A percentile compares a stretch with the other conserved stretches of the same genome.
These are phyloP conservation scores for Puntigrus tetrazona DNA, from an alignment of 2,113 vertebrate genomes.

Conservation along the genomic window DNA sequence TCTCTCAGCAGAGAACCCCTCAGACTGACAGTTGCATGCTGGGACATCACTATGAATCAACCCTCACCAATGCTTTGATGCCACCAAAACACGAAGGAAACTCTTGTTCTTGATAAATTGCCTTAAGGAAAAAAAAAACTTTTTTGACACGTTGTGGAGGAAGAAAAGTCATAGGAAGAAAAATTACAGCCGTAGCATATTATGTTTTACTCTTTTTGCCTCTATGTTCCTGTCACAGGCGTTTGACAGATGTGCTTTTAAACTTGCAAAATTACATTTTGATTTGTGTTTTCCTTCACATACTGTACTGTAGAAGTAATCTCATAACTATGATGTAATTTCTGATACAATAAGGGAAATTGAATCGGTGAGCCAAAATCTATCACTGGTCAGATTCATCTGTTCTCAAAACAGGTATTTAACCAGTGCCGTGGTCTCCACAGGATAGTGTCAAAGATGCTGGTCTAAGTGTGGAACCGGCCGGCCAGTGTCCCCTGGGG, in stretches of 20 bases:
- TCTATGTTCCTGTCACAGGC: not conserved
- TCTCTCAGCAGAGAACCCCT: slow-evolving; percentile 53
- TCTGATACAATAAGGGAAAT: not conserved
- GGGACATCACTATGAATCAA: slow-evolving; percentile 52
- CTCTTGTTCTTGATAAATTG: slow-evolving; percentile 61
- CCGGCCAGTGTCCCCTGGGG: slow-evolving; percentile 54
- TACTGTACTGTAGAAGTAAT: slow-evolving; percentile 12
- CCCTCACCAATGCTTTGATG: slow-evolving; percentile 41
- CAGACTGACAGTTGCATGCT: slow-evolving; percentile 60
- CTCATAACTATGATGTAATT: not conserved
- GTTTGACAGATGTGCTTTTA: slow-evolving; percentile 35
- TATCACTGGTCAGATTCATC: not conserved
- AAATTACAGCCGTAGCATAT: slow-evolving; percentile 14
- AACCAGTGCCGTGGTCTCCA: slow-evolving; percentile 31
- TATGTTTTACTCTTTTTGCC: slow-evolving; percentile 21
- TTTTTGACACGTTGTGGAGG: slow-evolving; percentile 6
- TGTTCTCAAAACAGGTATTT: not conserved
- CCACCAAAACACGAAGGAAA: slow-evolving; percentile 58
- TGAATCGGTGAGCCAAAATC: not conserved
- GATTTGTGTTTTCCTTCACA: slow-evolving; percentile 20
- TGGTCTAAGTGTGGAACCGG: slow-evolving; percentile 36
- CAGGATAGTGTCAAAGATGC: slow-evolving; percentile 43
- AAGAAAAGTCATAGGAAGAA: slow-evolving; percentile 16
- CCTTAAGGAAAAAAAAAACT: slow-evolving; percentile 28
- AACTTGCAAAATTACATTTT: slow-evolving; percentile 29